Base-by-base conservation (phyloP, 2,113 vertebrate genomes). In the Oncorhynchus gorbuscha region DNA sequence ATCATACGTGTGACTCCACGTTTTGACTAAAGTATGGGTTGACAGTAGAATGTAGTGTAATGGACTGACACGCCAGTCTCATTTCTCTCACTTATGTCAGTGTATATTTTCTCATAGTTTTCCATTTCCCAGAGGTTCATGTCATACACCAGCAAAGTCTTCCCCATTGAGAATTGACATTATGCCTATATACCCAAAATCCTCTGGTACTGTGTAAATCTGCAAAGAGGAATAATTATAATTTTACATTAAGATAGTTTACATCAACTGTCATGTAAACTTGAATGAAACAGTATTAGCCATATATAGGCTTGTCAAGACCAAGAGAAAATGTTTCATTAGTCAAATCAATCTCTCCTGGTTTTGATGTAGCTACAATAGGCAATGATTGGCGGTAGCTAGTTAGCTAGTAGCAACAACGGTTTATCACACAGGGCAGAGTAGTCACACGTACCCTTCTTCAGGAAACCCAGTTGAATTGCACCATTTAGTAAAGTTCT, bases 111-210 rank as follows among this genome's bases (percentile, higher is more conserved):
- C 90, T 98, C 98, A 82, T 99, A 99, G 77, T 99, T 99, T 83
- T 99, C 97, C 98, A 99, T 99, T 91, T 99, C 97, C 81, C 93
- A 93, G 55, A 99, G 94, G 89, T 99, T 99, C 98, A 99, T 99
- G 72, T 99, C 95, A 72, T 99, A 98, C 4, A 99, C 98, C 77
- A 98, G 94, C 72, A 98, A 89, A 1, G 98, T 99, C 91, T 99
- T 99, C 51, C 96, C 97, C 97, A 99, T 97, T 22, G 98, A 99
- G 91, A 97, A 99, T 82, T 99, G 97, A 88, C 97, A 99, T 24
- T 99, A 97, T 6, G 96, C 94, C 89, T 99, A 85, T 32, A 92
- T 97, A 28, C 95, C 95, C 83, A 98, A 80, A 97, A 99, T 99
- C 58, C 97, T 95, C 81, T 99, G 98, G 84, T 98, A 97, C 79